These are phyloP conservation scores for Tadarida brasiliensis DNA, from an alignment of 2,797 vertebrate species.

Conservation along the genomic window DNA sequence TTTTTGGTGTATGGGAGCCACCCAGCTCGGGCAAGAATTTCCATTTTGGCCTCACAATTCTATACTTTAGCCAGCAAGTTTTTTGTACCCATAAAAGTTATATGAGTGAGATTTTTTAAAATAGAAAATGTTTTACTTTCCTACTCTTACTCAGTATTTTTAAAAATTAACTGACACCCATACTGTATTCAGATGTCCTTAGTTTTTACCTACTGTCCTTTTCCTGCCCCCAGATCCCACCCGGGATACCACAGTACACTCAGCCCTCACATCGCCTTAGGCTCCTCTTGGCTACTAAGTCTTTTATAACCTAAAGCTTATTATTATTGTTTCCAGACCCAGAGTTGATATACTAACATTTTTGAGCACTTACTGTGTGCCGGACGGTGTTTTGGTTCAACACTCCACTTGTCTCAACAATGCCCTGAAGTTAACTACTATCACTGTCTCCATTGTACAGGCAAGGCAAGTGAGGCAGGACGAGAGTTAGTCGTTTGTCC, in stretches of 20 bases:
- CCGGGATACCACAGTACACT: background rate
- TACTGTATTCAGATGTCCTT: background rate
- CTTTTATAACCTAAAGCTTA: background rate
- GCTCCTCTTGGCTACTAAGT: background rate
- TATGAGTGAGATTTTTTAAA: background rate
- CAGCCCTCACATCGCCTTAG: background rate
- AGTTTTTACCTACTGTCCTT: background rate
- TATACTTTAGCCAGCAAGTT: background rate
- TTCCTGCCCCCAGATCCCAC: background rate
- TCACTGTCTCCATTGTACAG: background rate
- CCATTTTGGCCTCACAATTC: background rate
- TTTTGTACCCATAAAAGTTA: conserved; percentile 17
- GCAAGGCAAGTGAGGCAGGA: background rate
- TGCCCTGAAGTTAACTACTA: background rate
- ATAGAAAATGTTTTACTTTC: conserved; percentile 25
- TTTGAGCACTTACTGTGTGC: background rate
- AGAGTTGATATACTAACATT: background rate
- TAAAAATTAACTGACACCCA: background rate
- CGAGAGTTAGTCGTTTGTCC: background rate
- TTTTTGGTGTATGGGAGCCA: background rate
- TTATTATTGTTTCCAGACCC: conserved; percentile 16
- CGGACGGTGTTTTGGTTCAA: background rate
- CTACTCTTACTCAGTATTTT: background rate
- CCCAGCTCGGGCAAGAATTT: background rate
- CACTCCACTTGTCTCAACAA: background rate